phyloP scores from a whole-genome alignment of 2,888 invertebrate genomes.

The Drosophila acutilabella region DNA sequence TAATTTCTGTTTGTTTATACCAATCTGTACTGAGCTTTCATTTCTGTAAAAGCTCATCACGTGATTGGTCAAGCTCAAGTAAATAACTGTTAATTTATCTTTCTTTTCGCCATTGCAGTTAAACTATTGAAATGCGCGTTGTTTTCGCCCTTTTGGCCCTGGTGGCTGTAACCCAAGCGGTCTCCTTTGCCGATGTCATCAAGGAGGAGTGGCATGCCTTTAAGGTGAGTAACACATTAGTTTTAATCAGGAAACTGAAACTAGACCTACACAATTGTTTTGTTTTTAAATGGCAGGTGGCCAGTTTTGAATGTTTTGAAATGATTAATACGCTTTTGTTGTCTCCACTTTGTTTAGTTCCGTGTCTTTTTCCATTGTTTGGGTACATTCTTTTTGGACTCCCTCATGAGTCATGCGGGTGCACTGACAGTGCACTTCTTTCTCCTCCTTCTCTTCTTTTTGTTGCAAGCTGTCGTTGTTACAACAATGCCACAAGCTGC shows the following conservation, averaged over 20 bases:
- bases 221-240: constrained; percentile 87
- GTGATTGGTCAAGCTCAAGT: constrained; percentile 37
- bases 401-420: constrained; percentile 39
- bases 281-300: constrained; percentile 8
- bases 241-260: constrained; percentile 3
- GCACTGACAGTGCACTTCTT: constrained; percentile 19
- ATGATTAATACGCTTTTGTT: constrained; percentile 43
- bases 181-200: constrained; percentile 90
- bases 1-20: constrained; percentile 24
- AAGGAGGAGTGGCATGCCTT: constrained; percentile 91
- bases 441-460: neutral
- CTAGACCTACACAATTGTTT: constrained; percentile 21
- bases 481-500: constrained; percentile 18
- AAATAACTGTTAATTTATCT: constrained; percentile 8
- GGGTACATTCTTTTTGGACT: constrained; percentile 24
- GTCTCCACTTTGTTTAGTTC: constrained; percentile 13
- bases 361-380: constrained; percentile 22
- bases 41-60: constrained; percentile 44
- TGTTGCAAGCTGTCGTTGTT: constrained; percentile 12
- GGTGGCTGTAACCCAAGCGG: constrained; percentile 87
- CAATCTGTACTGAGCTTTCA: constrained; percentile 18
- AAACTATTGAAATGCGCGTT: constrained; percentile 68
- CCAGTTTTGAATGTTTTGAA: constrained; percentile 18
- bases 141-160: constrained; percentile 72
- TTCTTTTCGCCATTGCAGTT: constrained; percentile 29